These are phyloP conservation scores for Torymus auratus DNA, from an alignment of 2,888 invertebrate genomes.

Conservation along the genomic window DNA sequence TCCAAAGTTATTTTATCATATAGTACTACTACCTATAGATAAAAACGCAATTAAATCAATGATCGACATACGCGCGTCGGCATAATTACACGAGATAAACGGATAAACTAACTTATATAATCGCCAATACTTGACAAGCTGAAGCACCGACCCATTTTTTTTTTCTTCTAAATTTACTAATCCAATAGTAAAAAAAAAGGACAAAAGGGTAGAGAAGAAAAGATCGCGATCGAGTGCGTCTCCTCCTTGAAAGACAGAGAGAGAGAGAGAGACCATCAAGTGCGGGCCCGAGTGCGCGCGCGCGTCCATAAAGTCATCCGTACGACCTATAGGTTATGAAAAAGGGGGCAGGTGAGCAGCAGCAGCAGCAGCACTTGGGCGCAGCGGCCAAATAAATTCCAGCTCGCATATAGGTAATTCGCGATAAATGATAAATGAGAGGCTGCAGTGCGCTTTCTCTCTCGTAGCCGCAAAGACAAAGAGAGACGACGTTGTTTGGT, in stretches of 20 bases:
- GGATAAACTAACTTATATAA: background rate
- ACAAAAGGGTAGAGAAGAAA: too few relatives aligned
- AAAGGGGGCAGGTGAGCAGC: background rate
- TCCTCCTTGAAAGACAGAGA: background rate
- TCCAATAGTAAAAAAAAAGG: too few relatives aligned
- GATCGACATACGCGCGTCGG: too few relatives aligned
- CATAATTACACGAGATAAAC: too few relatives aligned
- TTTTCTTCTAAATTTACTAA: background rate
- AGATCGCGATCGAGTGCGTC: background rate
- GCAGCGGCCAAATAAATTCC: too few relatives aligned
- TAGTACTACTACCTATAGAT: too few relatives aligned
- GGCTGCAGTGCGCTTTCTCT: too few relatives aligned
- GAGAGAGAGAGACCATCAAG: background rate
- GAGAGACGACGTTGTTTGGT: background rate
- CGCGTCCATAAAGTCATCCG: conserved; percentile 9
- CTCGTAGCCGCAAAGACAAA: background rate
- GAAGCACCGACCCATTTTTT: background rate
- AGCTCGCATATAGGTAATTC: too few relatives aligned
- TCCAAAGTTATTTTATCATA: too few relatives aligned
- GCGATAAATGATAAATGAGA: too few relatives aligned
- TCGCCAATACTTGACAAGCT: background rate
- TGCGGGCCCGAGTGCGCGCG: background rate
- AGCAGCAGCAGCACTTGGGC: too few relatives aligned
- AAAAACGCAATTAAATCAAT: too few relatives aligned
- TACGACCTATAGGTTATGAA: conserved; percentile 1